phyloP scores from a whole-genome alignment of 2,113 vertebrate genomes.

The Pollachius pollachius region DNA sequence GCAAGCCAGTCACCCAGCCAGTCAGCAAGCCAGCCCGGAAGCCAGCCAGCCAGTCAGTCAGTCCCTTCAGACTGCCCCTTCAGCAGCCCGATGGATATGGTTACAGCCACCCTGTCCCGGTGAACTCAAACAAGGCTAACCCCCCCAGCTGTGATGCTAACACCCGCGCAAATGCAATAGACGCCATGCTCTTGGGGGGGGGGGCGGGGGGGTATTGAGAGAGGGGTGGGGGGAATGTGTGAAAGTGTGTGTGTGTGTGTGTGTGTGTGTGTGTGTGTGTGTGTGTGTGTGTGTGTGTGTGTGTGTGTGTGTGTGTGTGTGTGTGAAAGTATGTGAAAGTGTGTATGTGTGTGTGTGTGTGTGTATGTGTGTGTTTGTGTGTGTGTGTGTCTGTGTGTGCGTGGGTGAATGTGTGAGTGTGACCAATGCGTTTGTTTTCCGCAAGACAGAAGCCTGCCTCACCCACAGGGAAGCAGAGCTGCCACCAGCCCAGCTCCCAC shows the following conservation, averaged over 20 bases:
- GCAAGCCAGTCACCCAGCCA: too few relatives aligned
- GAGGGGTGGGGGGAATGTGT: conserved; percentile 25
- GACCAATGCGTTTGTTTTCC: not conserved
- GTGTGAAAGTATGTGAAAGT: too few relatives aligned
- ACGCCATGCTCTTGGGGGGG: conserved; percentile 72
- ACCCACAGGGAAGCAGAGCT: conserved; percentile 38
- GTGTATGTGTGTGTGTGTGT: conserved; percentile 24
- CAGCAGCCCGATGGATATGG: conserved; percentile 79
- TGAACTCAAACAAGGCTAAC: conserved; percentile 63
- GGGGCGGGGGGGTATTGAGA: conserved; percentile 35
- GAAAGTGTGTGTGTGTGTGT: conserved; percentile 5
- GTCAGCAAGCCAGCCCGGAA: too few relatives aligned
- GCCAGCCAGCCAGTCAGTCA: conserved; percentile 33
- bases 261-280: conserved; percentile 13
- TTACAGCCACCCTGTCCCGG: conserved; percentile 76
- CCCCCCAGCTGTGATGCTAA: conserved; percentile 61
- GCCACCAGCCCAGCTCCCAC: conserved; percentile 45
- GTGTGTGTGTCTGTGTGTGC: not conserved
- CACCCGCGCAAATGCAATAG: conserved; percentile 78
- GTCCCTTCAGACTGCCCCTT: conserved; percentile 42
- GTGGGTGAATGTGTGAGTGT: conserved; percentile 1
- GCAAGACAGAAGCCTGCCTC: conserved; percentile 20
- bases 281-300: not conserved
- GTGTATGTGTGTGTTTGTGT: conserved; percentile 24
- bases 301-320: conserved; percentile 3